Base-by-base conservation (phyloP, 23 tunicate genomes). In the Pegea sp. region DNA sequence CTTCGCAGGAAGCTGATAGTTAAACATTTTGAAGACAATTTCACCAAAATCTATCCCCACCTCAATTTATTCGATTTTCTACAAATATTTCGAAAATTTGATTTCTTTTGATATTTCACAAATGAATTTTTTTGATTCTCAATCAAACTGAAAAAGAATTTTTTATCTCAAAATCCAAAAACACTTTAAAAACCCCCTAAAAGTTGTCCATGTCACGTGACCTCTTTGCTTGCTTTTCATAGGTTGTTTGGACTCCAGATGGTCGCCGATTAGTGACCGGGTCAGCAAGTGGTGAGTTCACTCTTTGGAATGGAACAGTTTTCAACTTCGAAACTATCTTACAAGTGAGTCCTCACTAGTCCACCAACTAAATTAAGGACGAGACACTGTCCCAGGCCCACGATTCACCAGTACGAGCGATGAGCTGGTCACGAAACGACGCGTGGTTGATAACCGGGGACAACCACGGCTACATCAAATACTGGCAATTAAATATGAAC, bases 241-340 rank as follows among this genome's bases (percentile, higher is more conserved):
- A 90, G 98, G 89, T 90, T 57, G 98, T 90, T 42, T 90, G 98
- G 98, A 90, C 98, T 19, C 98, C 98, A 2, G 98, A 90, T 54
- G 98, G 98, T 1, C 58, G 98, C 33, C 75, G 98, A 13, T 42
- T 90, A 43, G 98, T 90, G 22, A 90, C 98, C 26, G 98, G 98
- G 1, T 73, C 91, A 19, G 98, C 98, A 1, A 71, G 81, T 53
- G 98, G 98, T 4, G 98, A 90, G 34, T 90, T 90, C 63, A 90
- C 98, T 1, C 53, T 90, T 54, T 90, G 98, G 98, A 90, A 90
- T 63, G 98, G 98, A 55, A 71, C 79, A 28, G 98, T 91, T 0
- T 90, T 90, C 53, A 90, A 90, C 64, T 90, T 90, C 57, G 98
- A 90, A 71, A 90, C 98, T 2, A 90, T 90, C 53, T 57, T 90